A percentile compares a stretch with the other conserved stretches of the same genome.
These are phyloP conservation scores for Thymelicus sylvestris DNA, from an alignment of 2,888 invertebrate genomes.

Conservation along the genomic window DNA sequence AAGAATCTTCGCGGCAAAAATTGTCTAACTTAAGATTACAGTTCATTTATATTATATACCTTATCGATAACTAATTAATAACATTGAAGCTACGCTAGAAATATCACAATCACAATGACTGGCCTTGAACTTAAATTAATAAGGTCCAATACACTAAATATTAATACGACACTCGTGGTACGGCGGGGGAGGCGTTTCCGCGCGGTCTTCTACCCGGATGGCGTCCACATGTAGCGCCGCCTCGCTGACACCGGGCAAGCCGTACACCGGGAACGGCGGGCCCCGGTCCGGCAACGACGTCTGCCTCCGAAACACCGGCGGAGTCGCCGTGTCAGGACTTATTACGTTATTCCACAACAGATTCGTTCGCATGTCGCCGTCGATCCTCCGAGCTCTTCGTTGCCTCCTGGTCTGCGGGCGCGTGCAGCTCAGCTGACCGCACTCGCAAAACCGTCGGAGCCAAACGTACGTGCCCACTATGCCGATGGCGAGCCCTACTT, in stretches of 20 bases:
- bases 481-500: conserved; percentile 73
- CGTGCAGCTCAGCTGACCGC: conserved; percentile 56
- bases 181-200: conserved; percentile 78
- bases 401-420: conserved; percentile 57
- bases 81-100: conserved; percentile 12
- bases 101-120: conserved; percentile 30
- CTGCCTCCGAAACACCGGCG: conserved; percentile 68
- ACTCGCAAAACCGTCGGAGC: conserved; percentile 67
- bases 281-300: conserved; percentile 63
- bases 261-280: conserved; percentile 57
- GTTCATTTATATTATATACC: conserved; percentile 35
- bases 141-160: conserved; percentile 40
- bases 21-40: conserved; percentile 4
- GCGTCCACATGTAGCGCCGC: conserved; percentile 63
- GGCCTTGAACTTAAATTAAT: not conserved
- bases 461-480: conserved; percentile 75
- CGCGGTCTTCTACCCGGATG: conserved; percentile 59
- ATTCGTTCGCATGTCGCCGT: conserved; percentile 70
- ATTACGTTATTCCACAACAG: conserved; percentile 69
- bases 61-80: conserved; percentile 19
- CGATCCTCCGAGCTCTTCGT: conserved; percentile 50
- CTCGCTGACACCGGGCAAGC: conserved; percentile 55
- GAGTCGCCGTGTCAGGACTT: conserved; percentile 71
- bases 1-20: conserved; percentile 9
- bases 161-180: conserved; percentile 72